Conservation (phyloP, 2,888 invertebrate species). For the Pandemis heparana region DNA sequence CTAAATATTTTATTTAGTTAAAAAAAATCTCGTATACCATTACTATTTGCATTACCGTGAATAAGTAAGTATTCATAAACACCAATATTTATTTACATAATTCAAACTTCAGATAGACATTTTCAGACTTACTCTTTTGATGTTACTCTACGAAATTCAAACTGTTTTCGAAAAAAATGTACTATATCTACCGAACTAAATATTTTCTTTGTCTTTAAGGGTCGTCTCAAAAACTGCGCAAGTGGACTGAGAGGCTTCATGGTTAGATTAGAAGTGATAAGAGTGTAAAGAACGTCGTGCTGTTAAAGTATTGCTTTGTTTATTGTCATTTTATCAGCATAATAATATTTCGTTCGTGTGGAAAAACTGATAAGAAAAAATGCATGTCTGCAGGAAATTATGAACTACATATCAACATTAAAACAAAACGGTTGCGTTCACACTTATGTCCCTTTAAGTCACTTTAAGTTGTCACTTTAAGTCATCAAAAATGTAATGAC, state of each 20-base stretch:
- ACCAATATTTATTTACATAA: too few species aligned
- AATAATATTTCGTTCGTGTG: neutral
- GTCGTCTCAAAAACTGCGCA: neutral
- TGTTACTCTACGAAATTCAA: neutral
- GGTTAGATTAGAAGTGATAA: neutral
- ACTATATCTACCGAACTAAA: neutral
- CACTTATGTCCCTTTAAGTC: too few species aligned
- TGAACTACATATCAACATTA: neutral
- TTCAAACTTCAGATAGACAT: too few species aligned
- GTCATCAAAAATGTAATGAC: too few species aligned
- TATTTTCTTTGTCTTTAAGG: neutral
- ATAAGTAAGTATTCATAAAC: neutral
- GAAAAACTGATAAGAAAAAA: neutral
- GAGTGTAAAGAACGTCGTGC: neutral
- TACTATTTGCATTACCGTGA: too few species aligned
- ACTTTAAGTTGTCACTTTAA: too few species aligned
- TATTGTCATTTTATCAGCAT: neutral
- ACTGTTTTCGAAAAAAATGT: conserved; percentile 5
- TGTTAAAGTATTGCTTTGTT: neutral
- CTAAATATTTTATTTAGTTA: too few species aligned
- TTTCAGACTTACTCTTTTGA: conserved; percentile 6
- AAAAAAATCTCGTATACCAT: too few species aligned
- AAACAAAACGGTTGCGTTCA: neutral
- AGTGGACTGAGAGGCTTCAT: conserved; percentile 6
- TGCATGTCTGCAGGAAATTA: neutral